Evolutionary conservation across 2,113 vertebrate species (phyloP).

Genomic region (Cyanoderma ruficeps): DNA sequence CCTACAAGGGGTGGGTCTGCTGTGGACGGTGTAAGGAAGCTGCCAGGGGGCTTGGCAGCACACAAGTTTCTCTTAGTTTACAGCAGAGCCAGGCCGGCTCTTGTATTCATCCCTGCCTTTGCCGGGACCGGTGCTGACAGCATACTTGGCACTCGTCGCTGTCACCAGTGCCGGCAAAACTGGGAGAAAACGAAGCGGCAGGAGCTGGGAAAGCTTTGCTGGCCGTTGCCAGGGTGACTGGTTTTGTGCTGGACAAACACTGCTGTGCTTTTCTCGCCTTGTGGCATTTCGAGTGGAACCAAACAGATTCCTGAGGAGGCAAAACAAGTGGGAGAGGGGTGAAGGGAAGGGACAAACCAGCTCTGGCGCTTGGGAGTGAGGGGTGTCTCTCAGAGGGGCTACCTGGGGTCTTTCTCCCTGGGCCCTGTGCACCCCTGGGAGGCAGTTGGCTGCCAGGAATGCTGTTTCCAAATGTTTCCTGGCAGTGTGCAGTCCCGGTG

Average conservation of each 20-base stretch:
- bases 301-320: neutral
- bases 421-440: neutral
- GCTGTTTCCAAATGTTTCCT: neutral
- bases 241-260: neutral
- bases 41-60: neutral
- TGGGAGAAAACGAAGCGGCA: neutral
- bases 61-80: neutral
- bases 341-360: neutral
- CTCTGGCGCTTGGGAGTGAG: neutral
- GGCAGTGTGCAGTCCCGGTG: fast-evolving
- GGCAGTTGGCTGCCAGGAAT: neutral
- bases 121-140: neutral
- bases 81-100: neutral
- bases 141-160: conserved; percentile 6
- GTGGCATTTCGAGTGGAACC: neutral
- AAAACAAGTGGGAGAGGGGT: neutral
- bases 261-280: neutral
- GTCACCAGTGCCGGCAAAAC: neutral
- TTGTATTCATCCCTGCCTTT: neutral
- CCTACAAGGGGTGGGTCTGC: neutral
- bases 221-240: conserved; percentile 39
- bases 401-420: neutral
- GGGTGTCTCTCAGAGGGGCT: neutral
- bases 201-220: neutral
- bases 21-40: neutral